These are phyloP conservation scores for Hydrophis major DNA, from an alignment of 2,797 vertebrate species.

Conservation along the genomic window DNA sequence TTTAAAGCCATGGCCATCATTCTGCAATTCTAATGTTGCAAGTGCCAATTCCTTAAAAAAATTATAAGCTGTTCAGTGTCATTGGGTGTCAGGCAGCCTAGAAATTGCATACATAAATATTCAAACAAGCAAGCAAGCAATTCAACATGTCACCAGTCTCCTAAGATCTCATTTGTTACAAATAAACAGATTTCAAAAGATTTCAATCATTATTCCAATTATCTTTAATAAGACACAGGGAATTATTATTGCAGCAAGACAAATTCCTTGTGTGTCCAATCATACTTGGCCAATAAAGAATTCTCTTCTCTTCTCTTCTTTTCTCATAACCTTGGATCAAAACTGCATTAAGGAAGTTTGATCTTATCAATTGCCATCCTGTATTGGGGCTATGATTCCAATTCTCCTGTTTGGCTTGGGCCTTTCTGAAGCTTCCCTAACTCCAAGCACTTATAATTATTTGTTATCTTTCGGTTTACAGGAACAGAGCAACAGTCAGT, in stretches of 20 bases:
- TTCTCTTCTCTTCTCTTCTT: too few relatives aligned
- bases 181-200: background rate
- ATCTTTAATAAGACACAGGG: background rate
- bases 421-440: background rate
- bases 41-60: background rate
- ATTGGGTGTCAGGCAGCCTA: background rate
- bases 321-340: background rate
- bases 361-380: background rate
- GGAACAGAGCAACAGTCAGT: constrained; percentile 68
- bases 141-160: background rate
- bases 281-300: too few relatives aligned
- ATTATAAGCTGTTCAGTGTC: background rate
- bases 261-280: too few relatives aligned
- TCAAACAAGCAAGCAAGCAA: background rate
- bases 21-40: background rate
- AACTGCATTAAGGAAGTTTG: background rate
- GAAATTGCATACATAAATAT: background rate
- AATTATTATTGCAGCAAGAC: background rate
- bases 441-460: constrained; percentile 5
- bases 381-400: background rate
- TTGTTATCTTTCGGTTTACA: constrained; percentile 50
- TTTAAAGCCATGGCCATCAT: background rate
- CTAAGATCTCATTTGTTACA: background rate
- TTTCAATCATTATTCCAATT: background rate
- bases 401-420: background rate